Evolutionary conservation across 2,888 invertebrate genomes (phyloP).

Genomic region (Ennomos fuscantarius): DNA sequence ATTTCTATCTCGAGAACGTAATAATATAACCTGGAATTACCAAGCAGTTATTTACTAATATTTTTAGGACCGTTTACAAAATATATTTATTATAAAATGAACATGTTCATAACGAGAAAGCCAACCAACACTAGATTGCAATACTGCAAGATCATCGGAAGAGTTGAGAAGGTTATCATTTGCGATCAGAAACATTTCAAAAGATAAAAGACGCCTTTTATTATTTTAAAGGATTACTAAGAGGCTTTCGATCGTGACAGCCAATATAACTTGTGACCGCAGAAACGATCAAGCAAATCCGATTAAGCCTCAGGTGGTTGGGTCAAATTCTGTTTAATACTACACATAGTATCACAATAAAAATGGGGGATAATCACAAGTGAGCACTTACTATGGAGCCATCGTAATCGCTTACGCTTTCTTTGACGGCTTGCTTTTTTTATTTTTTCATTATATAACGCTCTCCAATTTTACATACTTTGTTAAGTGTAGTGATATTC

Average conservation of each 20-base stretch:
- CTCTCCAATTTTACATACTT: too few relatives aligned
- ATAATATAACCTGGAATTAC: constrained; percentile 19
- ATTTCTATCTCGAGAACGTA: constrained; percentile 24
- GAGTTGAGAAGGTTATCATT: constrained; percentile 32
- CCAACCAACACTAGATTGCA: constrained; percentile 17
- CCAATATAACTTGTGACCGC: constrained; percentile 1
- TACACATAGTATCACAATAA: too few relatives aligned
- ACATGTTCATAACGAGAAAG: constrained; percentile 22
- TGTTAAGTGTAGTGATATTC: too few relatives aligned
- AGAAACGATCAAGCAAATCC: too few relatives aligned
- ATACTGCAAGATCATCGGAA: constrained; percentile 35
- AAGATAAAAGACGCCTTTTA: constrained; percentile 5
- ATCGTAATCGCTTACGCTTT: too few relatives aligned
- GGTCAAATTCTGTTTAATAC: too few relatives aligned
- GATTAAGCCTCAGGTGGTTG: too few relatives aligned
- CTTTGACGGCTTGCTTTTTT: too few relatives aligned
- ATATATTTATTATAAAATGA: constrained; percentile 20
- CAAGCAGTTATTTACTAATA: constrained; percentile 15
- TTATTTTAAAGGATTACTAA: not conserved
- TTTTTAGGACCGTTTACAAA: constrained; percentile 27
- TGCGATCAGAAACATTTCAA: constrained; percentile 15
- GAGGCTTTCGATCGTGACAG: not conserved
- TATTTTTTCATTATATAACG: too few relatives aligned
- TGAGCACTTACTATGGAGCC: too few relatives aligned
- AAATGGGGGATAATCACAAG: too few relatives aligned